Evolutionary conservation across 37 sponge, comb jelly and placozoan species (phyloP).

Genomic region (Ianthella basta): DNA sequence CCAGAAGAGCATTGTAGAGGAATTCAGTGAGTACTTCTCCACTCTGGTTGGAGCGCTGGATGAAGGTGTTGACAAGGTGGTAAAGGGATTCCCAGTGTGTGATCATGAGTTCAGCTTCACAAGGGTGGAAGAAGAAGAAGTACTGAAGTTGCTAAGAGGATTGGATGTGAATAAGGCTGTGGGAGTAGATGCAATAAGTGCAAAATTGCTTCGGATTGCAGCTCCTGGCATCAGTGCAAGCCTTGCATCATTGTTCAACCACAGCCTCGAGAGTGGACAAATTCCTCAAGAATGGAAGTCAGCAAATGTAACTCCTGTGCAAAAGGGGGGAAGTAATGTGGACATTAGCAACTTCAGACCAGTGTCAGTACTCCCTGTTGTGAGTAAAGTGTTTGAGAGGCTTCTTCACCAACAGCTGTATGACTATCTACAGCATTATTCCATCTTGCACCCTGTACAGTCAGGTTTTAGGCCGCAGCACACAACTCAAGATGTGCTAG

Average conservation of each 20-base stretch:
- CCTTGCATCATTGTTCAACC: constrained; percentile 4
- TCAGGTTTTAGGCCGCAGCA: constrained; percentile 41
- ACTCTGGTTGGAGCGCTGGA: background rate
- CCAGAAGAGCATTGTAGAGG: constrained; percentile 26
- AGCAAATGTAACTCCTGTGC: constrained; percentile 4
- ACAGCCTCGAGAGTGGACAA: constrained; percentile 13
- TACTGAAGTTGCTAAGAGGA: background rate
- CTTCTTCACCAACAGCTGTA: constrained; percentile 37
- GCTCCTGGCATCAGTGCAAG: constrained; percentile 13
- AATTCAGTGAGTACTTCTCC: constrained; percentile 29
- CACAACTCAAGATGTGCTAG: constrained; percentile 44
- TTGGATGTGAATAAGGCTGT: constrained; percentile 15
- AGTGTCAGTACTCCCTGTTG: constrained; percentile 39
- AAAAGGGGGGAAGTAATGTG: background rate
- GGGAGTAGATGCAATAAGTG: constrained; percentile 9
- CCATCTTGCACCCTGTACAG: constrained; percentile 30
- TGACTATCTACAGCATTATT: constrained; percentile 3
- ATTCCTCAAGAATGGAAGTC: constrained; percentile 21
- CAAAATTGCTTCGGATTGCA: background rate
- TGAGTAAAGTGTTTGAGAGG: constrained; percentile 41
- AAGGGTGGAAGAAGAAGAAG: constrained; percentile 20
- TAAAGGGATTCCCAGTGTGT: background rate
- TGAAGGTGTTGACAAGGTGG: background rate
- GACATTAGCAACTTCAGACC: constrained; percentile 14
- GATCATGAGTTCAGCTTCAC: constrained; percentile 14